Evolutionary conservation across 2,888 invertebrate genomes (phyloP), one percentile per base, ranked within the genome.

Genomic region (Lissonota sp.): DNA sequence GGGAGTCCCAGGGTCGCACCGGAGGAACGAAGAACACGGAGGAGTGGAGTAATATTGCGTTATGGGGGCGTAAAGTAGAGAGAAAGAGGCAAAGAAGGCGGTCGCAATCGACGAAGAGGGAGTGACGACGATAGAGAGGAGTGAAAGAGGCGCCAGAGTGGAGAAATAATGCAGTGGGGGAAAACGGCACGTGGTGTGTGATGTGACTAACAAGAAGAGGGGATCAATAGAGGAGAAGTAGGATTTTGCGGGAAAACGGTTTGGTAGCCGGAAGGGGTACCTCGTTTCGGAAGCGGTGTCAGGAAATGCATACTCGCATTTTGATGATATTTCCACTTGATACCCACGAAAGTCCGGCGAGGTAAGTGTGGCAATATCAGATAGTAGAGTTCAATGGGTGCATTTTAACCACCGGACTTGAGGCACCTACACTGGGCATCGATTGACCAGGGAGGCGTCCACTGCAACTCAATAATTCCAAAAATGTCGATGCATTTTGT

Each of bases 41-140:
- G 46, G 16, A 57, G 57, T 26, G n/a, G 60, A 42, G 46, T 16
- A 5, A 70, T 39, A 37, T 16, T 5, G 39, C 12, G 14, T 12
- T 12, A 16, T 57, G 71, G 40, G 73, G 62, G 73, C 62, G 70
- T 69, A n/a, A 40, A 66, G 74, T 8, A n/a, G 44, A 10, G 71
- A 75, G 75, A 62, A 80, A 75, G 75, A 75, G 46, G 75, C 16
- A 40, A 80, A 71, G 75, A 75, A 71, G 75, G 80, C 75, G 80
- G 80, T 70, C 66, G 42, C 66, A 62, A 71, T 80, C 66, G 80
- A 66, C 64, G 37, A 71, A 71, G 70, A 71, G 80, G 80, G 75
- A 75, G 79, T 80, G 79, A 80, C 79, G 70, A 55, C 66, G 74
- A 75, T 80, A 60, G 53, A 26, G 26, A 66, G 75, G 75, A 75